Conservation (phyloP, 2,888 invertebrate species). For the Nasonia oneida region DNA sequence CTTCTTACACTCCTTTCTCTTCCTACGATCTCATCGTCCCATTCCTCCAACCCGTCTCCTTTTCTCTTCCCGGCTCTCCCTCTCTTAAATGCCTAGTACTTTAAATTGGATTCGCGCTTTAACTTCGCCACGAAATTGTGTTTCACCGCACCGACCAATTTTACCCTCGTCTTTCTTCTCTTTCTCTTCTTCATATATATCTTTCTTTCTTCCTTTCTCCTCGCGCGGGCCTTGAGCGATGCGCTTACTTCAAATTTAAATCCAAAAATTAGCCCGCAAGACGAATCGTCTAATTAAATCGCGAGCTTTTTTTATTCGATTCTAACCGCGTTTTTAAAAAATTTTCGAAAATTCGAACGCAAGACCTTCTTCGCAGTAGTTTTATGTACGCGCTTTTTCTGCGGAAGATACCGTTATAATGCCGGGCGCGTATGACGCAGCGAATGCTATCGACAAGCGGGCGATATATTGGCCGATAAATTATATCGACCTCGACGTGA, state of each 20-base stretch:
- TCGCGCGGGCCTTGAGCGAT: constrained; percentile 56
- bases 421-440: constrained; percentile 74
- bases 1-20: constrained; percentile 31
- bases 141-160: constrained; percentile 74
- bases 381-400: constrained; percentile 62
- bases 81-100: constrained; percentile 66
- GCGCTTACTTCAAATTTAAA: constrained; percentile 73
- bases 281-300: not conserved
- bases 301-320: constrained; percentile 69
- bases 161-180: constrained; percentile 66
- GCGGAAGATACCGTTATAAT: constrained; percentile 75
- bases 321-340: not conserved
- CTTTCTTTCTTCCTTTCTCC: constrained; percentile 24
- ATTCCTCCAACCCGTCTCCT: constrained; percentile 48
- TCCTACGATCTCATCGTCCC: constrained; percentile 44
- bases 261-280: constrained; percentile 70
- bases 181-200: constrained; percentile 55
- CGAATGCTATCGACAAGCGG: constrained; percentile 77
- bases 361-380: too few relatives aligned
- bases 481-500: constrained; percentile 72
- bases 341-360: not conserved
- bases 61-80: constrained; percentile 34
- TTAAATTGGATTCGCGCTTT: constrained; percentile 73
- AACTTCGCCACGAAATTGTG: constrained; percentile 73
- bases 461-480: constrained; percentile 75